Conservation (phyloP, 2,888 invertebrate species). For the Pristionchus maxplancki region DNA sequence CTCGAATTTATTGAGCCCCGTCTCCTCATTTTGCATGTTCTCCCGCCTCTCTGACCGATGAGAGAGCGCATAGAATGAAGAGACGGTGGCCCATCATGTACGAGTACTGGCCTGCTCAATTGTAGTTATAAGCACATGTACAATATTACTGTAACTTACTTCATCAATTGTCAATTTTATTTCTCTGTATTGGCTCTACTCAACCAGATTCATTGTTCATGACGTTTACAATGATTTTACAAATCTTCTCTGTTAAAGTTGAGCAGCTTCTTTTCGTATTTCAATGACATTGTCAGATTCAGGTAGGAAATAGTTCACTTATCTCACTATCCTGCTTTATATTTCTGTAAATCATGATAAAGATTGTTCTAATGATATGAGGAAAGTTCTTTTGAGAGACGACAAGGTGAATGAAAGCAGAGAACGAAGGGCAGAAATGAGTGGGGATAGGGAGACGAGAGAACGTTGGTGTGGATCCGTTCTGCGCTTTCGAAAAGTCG, state of each 20-base stretch:
- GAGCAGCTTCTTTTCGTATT: not conserved
- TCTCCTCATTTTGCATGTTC: no score
- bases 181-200: not conserved
- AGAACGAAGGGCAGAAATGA: not conserved
- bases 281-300: not conserved
- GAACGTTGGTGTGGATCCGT: not conserved
- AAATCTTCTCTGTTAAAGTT: not conserved
- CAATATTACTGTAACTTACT: not conserved
- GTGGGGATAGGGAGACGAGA: not conserved
- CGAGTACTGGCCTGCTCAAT: constrained; percentile 10
- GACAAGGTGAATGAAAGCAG: no score
- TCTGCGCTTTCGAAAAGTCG: constrained; percentile 8
- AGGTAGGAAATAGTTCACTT: not conserved
- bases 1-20: no score
- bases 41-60: no score
- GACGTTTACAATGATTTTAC: no score
- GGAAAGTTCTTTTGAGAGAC: no score
- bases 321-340: not conserved
- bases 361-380: not conserved
- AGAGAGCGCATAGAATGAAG: no score
- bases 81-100: no score
- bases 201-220: no score
- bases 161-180: not conserved
- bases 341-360: not conserved
- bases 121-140: constrained; percentile 6